Evolutionary conservation across 2,888 invertebrate genomes (phyloP).

Genomic region (Nephrotoma appendiculata): DNA sequence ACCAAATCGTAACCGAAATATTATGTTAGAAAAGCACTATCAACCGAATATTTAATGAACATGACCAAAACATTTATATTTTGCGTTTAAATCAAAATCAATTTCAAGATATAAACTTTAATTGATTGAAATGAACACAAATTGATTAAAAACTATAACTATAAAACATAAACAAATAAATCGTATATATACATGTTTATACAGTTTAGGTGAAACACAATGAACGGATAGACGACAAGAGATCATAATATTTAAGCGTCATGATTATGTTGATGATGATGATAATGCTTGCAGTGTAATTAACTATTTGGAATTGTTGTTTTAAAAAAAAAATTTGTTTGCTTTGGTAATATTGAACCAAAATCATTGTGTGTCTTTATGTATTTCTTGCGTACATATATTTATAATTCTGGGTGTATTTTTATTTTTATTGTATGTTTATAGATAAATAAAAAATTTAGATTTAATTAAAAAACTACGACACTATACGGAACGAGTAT

Average conservation of each 20-base stretch:
- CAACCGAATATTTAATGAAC: too few species aligned
- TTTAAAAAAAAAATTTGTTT: neutral
- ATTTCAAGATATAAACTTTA: neutral
- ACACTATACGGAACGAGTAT: neutral
- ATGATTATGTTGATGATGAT: neutral
- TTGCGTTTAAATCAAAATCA: neutral
- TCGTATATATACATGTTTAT: neutral
- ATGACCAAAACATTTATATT: too few species aligned
- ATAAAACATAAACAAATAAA: neutral
- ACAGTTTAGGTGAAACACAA: neutral
- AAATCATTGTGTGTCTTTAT: neutral
- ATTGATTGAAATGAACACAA: neutral
- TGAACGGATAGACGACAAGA: neutral
- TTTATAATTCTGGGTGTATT: neutral
- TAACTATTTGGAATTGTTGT: neutral
- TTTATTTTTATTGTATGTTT: neutral
- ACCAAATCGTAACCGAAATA: too few species aligned
- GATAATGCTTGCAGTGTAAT: neutral
- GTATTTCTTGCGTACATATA: neutral
- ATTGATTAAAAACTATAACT: neutral
- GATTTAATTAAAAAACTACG: neutral
- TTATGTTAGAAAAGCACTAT: too few species aligned
- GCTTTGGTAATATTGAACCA: neutral
- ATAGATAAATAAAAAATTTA: neutral
- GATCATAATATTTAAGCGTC: neutral